phyloP scores from a whole-genome alignment of 1,140 invertebrate genomes.

The Ooceraea biroi region DNA sequence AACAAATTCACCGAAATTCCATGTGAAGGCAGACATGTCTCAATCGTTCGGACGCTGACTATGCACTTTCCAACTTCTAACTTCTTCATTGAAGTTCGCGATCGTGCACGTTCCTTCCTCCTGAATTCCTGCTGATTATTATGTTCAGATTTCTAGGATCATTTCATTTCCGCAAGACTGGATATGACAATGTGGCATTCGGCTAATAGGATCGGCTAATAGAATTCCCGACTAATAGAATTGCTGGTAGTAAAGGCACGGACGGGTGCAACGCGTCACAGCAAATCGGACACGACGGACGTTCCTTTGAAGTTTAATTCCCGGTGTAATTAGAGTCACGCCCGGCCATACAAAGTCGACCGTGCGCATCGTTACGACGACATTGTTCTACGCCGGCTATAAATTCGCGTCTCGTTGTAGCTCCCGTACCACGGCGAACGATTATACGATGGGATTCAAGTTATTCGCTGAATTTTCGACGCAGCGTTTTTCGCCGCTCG shows the following conservation, averaged over 20 bases:
- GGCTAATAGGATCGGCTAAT: background rate
- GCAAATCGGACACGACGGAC: constrained; percentile 63
- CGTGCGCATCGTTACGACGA: constrained; percentile 70
- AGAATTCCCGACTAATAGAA: background rate
- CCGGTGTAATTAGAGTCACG: constrained; percentile 70
- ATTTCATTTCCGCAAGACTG: background rate
- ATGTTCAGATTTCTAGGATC: background rate
- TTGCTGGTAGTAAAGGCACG: constrained; percentile 1
- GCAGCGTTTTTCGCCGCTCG: constrained; percentile 47
- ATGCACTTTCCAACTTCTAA: background rate
- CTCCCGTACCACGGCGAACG: constrained; percentile 57
- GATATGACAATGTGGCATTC: background rate
- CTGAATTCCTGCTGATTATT: background rate
- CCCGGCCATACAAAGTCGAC: constrained; percentile 58
- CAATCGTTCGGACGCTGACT: background rate
- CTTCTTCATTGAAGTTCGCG: background rate
- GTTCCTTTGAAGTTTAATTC: constrained; percentile 74
- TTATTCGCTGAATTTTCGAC: constrained; percentile 60
- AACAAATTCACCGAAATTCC: background rate
- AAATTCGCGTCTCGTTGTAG: constrained; percentile 64
- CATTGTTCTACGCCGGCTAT: constrained; percentile 68
- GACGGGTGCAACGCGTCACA: constrained; percentile 39
- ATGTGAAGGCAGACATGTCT: background rate
- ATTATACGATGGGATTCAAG: constrained; percentile 65
- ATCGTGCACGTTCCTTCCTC: no score